A percentile compares a stretch with the other conserved stretches of the same genome.
phyloP scores from a whole-genome alignment of 2,888 invertebrate genomes.

The Eugnorisma glareosa region DNA sequence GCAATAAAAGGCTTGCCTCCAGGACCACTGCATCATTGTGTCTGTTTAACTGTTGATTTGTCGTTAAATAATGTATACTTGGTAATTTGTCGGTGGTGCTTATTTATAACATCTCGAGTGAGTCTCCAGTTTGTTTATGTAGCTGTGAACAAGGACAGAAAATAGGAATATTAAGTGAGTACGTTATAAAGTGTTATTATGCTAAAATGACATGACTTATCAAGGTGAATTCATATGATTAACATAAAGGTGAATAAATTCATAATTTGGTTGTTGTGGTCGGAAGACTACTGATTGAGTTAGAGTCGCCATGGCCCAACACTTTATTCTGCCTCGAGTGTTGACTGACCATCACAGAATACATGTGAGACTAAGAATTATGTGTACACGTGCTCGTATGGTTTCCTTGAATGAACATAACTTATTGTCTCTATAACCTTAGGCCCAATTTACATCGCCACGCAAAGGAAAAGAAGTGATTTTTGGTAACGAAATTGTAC shows the following conservation, averaged over 20 bases:
- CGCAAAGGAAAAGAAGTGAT: not conserved
- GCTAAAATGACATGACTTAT: constrained; percentile 8
- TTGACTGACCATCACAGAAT: constrained; percentile 6
- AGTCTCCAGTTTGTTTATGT: constrained; percentile 49
- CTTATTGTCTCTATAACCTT: not conserved
- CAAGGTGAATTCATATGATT: constrained; percentile 34
- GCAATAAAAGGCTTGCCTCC: constrained; percentile 77
- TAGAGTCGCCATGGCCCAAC: constrained; percentile 1
- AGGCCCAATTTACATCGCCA: not conserved
- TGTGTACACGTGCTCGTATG: constrained; percentile 1
- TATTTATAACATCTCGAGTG: constrained; percentile 60
- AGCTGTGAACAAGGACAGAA: constrained; percentile 64
- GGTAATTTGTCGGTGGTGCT: constrained; percentile 4
- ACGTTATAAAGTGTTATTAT: constrained; percentile 31
- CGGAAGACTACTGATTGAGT: constrained; percentile 5
- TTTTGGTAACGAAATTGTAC: not conserved
- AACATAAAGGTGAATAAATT: constrained; percentile 40
- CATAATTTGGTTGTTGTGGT: constrained; percentile 18
- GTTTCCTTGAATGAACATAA: constrained; percentile 7
- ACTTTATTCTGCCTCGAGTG: not conserved
- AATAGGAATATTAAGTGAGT: constrained; percentile 41
- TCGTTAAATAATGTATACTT: constrained; percentile 21
- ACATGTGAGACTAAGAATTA: constrained; percentile 18
- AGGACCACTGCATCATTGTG: constrained; percentile 76
- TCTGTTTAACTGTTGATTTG: constrained; percentile 30